phyloP scores from a whole-genome alignment of 2,888 invertebrate species.

The Taenaris catops region DNA sequence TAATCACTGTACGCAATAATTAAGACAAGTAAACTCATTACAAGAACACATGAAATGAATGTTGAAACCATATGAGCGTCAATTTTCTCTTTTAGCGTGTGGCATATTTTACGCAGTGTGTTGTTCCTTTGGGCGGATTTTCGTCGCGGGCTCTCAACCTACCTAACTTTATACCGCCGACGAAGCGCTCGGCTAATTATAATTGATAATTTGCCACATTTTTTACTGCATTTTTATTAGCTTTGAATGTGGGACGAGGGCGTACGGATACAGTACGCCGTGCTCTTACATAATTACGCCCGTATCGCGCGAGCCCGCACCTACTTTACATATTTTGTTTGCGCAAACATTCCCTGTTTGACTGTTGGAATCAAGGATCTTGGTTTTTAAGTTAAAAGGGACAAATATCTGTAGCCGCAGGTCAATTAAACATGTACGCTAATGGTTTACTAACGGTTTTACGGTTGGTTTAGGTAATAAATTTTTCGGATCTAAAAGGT shows the following conservation, averaged over 20 bases:
- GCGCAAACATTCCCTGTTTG: conserved; percentile 67
- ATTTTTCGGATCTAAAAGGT: conserved; percentile 8
- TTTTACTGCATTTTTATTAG: conserved; percentile 73
- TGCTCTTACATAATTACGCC: conserved; percentile 72
- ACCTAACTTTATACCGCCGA: conserved; percentile 7
- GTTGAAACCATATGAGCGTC: too few species aligned
- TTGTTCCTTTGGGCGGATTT: too few species aligned
- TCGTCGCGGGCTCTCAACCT: not conserved
- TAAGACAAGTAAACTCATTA: too few species aligned
- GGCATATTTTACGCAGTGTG: too few species aligned
- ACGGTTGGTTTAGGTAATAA: conserved; percentile 18
- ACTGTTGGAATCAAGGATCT: conserved; percentile 71
- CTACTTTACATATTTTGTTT: conserved; percentile 77
- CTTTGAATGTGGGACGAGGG: conserved; percentile 58
- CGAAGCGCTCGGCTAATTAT: conserved; percentile 48
- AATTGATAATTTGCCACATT: conserved; percentile 67
- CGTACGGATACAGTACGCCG: conserved; percentile 52
- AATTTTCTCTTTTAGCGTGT: too few species aligned
- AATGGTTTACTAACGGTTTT: conserved; percentile 31
- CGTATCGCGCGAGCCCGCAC: conserved; percentile 66
- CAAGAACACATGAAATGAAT: too few species aligned
- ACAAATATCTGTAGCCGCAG: conserved; percentile 39
- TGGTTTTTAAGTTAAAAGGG: conserved; percentile 42
- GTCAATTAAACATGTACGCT: conserved; percentile 39
- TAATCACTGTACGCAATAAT: too few species aligned